These are phyloP conservation scores for Panulirus ornatus DNA, from an alignment of 1,140 invertebrate genomes.

Conservation along the genomic window DNA sequence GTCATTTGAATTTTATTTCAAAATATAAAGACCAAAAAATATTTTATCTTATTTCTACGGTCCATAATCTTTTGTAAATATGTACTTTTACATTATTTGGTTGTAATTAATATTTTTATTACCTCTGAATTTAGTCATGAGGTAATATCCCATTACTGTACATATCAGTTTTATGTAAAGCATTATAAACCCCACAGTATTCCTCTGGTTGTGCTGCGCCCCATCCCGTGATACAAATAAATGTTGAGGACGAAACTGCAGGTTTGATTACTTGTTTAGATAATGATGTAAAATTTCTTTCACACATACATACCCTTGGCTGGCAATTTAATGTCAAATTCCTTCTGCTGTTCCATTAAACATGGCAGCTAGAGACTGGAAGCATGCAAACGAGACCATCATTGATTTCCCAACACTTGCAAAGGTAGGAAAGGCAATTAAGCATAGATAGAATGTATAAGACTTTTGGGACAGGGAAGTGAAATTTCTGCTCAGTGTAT, in stretches of 20 bases:
- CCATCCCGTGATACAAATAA: constrained; percentile 57
- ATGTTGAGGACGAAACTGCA: constrained; percentile 14
- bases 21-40: not conserved
- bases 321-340: no score
- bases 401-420: no score
- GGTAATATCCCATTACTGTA: constrained; percentile 16
- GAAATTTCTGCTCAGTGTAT: no score
- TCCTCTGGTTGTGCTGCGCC: constrained; percentile 53
- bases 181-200: constrained; percentile 51
- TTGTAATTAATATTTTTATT: constrained; percentile 42
- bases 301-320: no score
- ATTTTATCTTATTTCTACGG: not conserved
- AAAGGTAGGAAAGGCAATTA: no score
- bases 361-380: no score
- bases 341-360: no score
- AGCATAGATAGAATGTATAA: no score
- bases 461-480: no score
- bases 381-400: no score
- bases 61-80: not conserved
- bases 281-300: not conserved
- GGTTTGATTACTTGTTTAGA: not conserved
- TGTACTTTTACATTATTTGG: not conserved
- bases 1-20: constrained; percentile 37
- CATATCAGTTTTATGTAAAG: constrained; percentile 43
- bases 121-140: constrained; percentile 26